Percentiles rank a stretch among this genome's conserved stretches.
Evolutionary conservation across 2,888 invertebrate genomes (phyloP).

Genomic region (Seira musarum): DNA sequence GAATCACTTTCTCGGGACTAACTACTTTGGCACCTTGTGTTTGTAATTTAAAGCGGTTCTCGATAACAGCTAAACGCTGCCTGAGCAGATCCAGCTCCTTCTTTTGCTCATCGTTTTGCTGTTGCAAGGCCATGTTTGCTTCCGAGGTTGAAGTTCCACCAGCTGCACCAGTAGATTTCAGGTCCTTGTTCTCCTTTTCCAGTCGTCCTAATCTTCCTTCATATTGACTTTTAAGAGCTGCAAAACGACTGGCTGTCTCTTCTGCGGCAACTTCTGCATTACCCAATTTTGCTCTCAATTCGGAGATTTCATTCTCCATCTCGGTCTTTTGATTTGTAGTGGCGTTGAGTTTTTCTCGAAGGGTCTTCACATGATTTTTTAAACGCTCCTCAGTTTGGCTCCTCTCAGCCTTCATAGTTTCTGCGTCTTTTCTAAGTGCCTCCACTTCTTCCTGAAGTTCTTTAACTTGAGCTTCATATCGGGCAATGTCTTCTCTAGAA

Average conservation of each 20-base stretch:
- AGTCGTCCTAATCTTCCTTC: conserved; percentile 80
- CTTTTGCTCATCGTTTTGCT: conserved; percentile 81
- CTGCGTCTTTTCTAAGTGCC: conserved; percentile 58
- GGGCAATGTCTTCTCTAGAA: conserved; percentile 78
- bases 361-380: conserved; percentile 57
- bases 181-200: conserved; percentile 82
- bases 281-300: conserved; percentile 70
- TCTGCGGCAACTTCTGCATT: conserved; percentile 71
- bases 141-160: neutral
- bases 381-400: conserved; percentile 57
- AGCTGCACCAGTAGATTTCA: conserved; percentile 73
- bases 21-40: conserved; percentile 61
- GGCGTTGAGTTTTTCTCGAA: conserved; percentile 58
- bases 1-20: conserved; percentile 54
- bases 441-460: conserved; percentile 64
- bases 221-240: conserved; percentile 80
- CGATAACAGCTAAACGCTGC: conserved; percentile 68
- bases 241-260: conserved; percentile 73
- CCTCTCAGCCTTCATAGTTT: conserved; percentile 56
- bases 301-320: conserved; percentile 51
- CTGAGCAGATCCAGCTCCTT: conserved; percentile 81
- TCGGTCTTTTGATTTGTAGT: conserved; percentile 54
- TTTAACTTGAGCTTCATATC: conserved; percentile 75
- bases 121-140: conserved; percentile 71
- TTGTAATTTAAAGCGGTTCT: conserved; percentile 70